These are phyloP conservation scores for Typhlichthys eigenmanni DNA, from an alignment of 2,797 vertebrate genomes.

Conservation along the genomic window DNA sequence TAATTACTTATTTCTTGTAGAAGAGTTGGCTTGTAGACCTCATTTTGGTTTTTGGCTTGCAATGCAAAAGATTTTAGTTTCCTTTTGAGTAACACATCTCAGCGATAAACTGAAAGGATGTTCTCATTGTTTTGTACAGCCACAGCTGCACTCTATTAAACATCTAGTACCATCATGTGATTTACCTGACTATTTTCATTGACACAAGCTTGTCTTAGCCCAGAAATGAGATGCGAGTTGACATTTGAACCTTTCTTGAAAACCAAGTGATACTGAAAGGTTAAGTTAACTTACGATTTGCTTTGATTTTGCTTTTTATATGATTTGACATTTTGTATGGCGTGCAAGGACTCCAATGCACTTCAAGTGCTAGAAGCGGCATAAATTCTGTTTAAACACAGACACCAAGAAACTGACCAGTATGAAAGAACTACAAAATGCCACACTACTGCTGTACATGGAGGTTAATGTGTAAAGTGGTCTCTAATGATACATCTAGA, in stretches of 20 bases:
- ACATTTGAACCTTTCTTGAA: constrained; percentile 15
- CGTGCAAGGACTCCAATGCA: constrained; percentile 55
- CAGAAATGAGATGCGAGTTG: constrained; percentile 32
- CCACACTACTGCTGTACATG: constrained; percentile 78
- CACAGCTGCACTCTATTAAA: constrained; percentile 61
- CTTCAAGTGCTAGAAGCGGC: constrained; percentile 51
- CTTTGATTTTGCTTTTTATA: constrained; percentile 42
- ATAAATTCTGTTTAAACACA: constrained; percentile 44
- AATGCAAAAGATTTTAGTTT: constrained; percentile 51
- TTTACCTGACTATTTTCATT: constrained; percentile 35
- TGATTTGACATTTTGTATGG: constrained; percentile 27
- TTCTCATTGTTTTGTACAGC: constrained; percentile 66
- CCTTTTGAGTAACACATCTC: constrained; percentile 36
- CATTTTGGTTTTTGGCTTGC: constrained; percentile 59
- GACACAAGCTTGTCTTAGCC: constrained; percentile 29
- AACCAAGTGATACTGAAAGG: background rate
- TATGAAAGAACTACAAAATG: constrained; percentile 71
- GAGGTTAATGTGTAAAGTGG: constrained; percentile 76
- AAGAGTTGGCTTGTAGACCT: constrained; percentile 54
- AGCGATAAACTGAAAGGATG: constrained; percentile 56
- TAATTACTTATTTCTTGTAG: constrained; percentile 57
- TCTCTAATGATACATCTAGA: constrained; percentile 76
- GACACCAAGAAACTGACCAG: constrained; percentile 67
- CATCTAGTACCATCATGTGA: constrained; percentile 63
- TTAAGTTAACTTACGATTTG: constrained; percentile 11